Conservation (phyloP, 2,888 invertebrate species). For the Rhopalosiphum nymphaeae region DNA sequence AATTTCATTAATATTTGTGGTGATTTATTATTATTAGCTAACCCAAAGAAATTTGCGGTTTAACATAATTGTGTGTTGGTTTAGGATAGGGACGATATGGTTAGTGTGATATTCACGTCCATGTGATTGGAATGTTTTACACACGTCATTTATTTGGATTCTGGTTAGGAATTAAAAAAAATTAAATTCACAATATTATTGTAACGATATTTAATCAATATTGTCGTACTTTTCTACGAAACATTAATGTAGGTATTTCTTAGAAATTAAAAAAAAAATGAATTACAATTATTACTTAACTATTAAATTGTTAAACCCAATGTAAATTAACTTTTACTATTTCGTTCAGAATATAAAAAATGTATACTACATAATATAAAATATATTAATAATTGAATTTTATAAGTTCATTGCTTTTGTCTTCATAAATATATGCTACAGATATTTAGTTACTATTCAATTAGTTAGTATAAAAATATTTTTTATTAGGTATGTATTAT, state of each 20-base stretch:
- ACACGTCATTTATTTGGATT: not conserved
- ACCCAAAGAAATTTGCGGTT: not conserved
- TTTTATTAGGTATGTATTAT: not conserved
- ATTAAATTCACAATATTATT: not conserved
- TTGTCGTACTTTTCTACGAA: not conserved
- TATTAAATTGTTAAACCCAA: not conserved
- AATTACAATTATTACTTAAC: not conserved
- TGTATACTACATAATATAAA: not conserved
- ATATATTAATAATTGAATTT: not conserved
- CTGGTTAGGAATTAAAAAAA: not conserved
- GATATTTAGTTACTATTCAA: not conserved
- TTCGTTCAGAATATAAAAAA: not conserved
- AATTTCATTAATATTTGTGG: slow-evolving; percentile 15
- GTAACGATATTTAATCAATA: not conserved
- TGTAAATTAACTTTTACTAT: not conserved
- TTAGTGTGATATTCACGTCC: not conserved
- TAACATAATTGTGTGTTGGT: not conserved
- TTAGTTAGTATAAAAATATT: not conserved
- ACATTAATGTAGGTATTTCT: not conserved
- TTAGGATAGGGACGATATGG: not conserved
- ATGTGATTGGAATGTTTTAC: not conserved
- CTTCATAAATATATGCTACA: not conserved
- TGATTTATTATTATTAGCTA: slow-evolving; percentile 18
- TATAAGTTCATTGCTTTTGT: not conserved
- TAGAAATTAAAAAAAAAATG: not conserved